Base-by-base conservation (phyloP, 2,888 invertebrate genomes). In the Idaea biselata region DNA sequence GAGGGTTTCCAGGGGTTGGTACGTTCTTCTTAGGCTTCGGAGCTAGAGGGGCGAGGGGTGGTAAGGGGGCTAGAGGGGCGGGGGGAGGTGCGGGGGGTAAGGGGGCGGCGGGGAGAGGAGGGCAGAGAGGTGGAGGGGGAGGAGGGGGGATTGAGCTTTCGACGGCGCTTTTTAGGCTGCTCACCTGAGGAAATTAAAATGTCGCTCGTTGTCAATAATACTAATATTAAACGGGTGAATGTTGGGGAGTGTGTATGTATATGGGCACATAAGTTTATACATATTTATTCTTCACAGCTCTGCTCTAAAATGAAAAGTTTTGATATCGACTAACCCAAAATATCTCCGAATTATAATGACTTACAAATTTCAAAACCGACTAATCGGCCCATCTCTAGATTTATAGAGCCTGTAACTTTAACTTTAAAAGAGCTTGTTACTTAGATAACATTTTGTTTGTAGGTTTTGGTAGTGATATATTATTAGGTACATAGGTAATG, bases 1-100 rank as follows among this genome's bases (percentile, higher is more conserved):
- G 90, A 0, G 98, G 97, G 86, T 97, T 97, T 6, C 97, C 95
- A 0, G 99, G 97, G 74, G 97, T 97, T 14, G 99, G 99, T 64
- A 98, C 97, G 87, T 98, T 97, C 88, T 97, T 98, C 84, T 95
- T 95, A 17, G 93, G 91, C 59, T 93, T 88, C 65, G 95, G 95
- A 0, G 89, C 79, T 60, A 94, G 93, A 8, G 94, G 90, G 0
- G 94, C 93, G 18, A 87, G 85, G 0, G 94, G 93, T 16, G 87
- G 84, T 33, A 87, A 83, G 0, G 93, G 93, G 0, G 94, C 93
- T 14, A 94, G 93, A 0, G 95, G 94, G 55, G 94, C 88, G 0
- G 94, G 93, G 44, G 94, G 94, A 0, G 94, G 92, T 6, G 93
- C 92, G 0, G 94, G 93, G 0, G 94, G 94, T 0, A 95, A 94